Conservation (phyloP, 1,140 invertebrate species). For the Thrips palmi region DNA sequence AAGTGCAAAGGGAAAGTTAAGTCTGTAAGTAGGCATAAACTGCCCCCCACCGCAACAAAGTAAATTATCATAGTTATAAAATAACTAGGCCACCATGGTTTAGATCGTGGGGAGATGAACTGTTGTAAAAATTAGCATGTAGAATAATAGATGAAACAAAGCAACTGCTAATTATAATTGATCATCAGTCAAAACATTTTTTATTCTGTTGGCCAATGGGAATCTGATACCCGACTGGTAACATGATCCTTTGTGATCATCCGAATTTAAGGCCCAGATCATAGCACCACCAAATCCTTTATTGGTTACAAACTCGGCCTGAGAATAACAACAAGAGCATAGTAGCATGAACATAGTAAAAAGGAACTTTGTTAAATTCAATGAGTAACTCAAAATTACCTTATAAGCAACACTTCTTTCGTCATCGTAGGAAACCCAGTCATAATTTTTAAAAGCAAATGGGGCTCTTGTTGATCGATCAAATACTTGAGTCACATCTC, state of each 20-base stretch:
- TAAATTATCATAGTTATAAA: too few relatives aligned
- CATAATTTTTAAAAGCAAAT: conserved; percentile 47
- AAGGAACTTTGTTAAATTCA: background rate
- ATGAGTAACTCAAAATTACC: conserved; percentile 22
- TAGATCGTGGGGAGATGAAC: too few relatives aligned
- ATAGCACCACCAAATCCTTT: conserved; percentile 49
- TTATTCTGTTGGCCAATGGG: conserved; percentile 16
- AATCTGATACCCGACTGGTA: conserved; percentile 12
- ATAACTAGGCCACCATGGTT: too few relatives aligned
- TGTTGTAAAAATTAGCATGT: too few relatives aligned
- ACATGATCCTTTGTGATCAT: conserved; percentile 38
- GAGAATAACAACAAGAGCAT: conserved; percentile 16
- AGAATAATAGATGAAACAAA: too few relatives aligned
- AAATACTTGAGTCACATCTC: conserved; percentile 30
- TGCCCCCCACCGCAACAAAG: too few relatives aligned
- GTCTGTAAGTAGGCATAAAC: too few relatives aligned
- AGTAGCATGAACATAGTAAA: background rate
- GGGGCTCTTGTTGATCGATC: conserved; percentile 54
- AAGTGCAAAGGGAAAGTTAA: too few relatives aligned
- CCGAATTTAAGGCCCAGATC: conserved; percentile 55
- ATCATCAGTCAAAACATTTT: conserved; percentile 16
- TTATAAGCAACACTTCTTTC: conserved; percentile 51
- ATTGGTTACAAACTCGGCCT: conserved; percentile 40
- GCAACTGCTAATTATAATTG: conserved; percentile 14
- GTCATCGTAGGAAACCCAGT: conserved; percentile 86